A percentile compares a stretch with the other conserved stretches of the same genome.
Conservation (phyloP, 2,113 vertebrate species). For the Cygnus atratus region DNA sequence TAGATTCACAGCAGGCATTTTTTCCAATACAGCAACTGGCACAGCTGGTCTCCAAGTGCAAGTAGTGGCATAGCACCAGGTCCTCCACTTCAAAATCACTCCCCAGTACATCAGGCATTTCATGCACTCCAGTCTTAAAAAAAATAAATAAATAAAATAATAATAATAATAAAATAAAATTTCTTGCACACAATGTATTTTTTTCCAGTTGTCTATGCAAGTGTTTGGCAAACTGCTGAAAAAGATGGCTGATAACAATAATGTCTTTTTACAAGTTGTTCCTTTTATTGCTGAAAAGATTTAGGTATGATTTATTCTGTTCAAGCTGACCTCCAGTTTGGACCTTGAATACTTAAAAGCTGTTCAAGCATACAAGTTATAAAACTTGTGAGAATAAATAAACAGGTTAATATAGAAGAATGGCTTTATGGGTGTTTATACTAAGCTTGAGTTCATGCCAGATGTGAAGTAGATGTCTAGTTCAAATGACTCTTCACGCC, state of each 20-base stretch:
- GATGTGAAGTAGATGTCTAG: not conserved
- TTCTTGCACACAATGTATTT: not conserved
- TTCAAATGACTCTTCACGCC: not conserved
- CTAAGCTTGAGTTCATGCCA: not conserved
- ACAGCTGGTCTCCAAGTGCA: constrained; percentile 76
- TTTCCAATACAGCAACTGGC: constrained; percentile 72
- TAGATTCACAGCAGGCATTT: constrained; percentile 70
- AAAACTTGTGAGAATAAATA: not conserved
- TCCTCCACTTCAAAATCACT: constrained; percentile 78
- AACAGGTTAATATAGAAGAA: not conserved
- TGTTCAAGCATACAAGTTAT: not conserved
- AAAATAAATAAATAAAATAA: not conserved
- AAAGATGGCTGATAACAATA: not conserved
- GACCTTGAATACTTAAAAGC: not conserved
- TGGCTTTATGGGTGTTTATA: not conserved
- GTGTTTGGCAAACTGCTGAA: not conserved
- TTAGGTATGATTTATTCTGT: not conserved
- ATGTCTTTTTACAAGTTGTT: not conserved
- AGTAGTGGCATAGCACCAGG: constrained; percentile 71
- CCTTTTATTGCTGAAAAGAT: not conserved
- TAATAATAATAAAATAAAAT: not conserved
- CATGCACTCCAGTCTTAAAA: not conserved
- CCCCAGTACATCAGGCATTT: constrained; percentile 55
- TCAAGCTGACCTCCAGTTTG: not conserved
- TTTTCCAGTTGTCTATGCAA: not conserved